Conservation (phyloP, 2,888 invertebrate species). For the Acronicta leporina region DNA sequence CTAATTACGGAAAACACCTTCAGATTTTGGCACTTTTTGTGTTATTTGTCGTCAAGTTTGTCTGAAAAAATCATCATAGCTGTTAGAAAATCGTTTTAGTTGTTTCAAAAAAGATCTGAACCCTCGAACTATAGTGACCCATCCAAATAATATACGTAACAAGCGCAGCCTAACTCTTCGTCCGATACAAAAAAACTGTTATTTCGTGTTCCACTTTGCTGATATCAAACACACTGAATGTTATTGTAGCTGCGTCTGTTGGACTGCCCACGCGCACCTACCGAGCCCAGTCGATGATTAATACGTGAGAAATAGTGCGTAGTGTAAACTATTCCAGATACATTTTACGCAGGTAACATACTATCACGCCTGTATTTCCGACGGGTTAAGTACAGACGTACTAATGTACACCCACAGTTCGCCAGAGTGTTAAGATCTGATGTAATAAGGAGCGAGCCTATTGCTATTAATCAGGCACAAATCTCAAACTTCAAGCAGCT, state of each 20-base stretch:
- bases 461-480: no score
- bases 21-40: background rate
- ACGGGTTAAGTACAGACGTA: no score
- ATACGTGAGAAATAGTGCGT: slow-evolving; percentile 37
- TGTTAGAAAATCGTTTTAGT: background rate
- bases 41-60: slow-evolving; percentile 2
- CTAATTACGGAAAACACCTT: background rate
- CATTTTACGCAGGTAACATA: no score
- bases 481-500: no score
- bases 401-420: no score
- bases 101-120: no score
- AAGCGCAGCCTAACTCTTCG: no score
- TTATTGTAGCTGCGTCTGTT: slow-evolving; percentile 12
- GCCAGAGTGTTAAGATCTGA: no score
- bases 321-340: slow-evolving; percentile 5
- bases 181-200: background rate
- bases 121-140: no score
- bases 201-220: slow-evolving; percentile 23
- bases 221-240: slow-evolving; percentile 12
- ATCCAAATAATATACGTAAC: no score
- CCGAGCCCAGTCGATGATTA: slow-evolving; percentile 38
- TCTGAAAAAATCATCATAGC: background rate
- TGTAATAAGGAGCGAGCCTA: no score
- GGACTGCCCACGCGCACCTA: slow-evolving; percentile 46
- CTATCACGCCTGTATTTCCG: no score